Base-by-base conservation (phyloP, 1,140 invertebrate species). In the Campodea augens region DNA sequence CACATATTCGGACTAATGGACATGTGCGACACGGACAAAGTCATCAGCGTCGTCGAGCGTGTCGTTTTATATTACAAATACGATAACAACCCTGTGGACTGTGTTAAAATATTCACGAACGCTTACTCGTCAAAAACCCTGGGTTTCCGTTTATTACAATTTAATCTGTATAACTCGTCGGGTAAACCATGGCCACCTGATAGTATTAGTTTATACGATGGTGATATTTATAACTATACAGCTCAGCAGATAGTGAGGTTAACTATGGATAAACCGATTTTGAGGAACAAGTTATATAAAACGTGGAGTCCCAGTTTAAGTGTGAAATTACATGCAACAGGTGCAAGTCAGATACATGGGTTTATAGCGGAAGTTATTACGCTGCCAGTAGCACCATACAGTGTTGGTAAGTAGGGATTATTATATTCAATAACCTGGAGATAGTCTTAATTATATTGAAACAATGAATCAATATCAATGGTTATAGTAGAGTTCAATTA, bases 351-450 rank as follows among this genome's bases (percentile, higher is more conserved):
- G 22, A 68, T 74, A n/a, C 83, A 93, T 62, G 96, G 96, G 43
- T 99, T 99, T 58, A 85, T 98, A 51, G 95, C 93, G 13, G 93
- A 99, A 68, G 74, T 99, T 43, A 78, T 97, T 0, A 93, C 90
- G 0, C 62, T 97, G 19, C 95, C 95, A 0, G 85, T 90, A 52
- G 85, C 86, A 27, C 78, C 82, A 13, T 79, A 90, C 57, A 82
- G 83, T 55, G 79, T 87, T 55, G 81, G 85, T 87, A 67, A 78
- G 78, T 70, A 32, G 20, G 3, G 22, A 43, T 24, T n/a, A 42
- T 45, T 39, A 39, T 39, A 7, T 13, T 39, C 18, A 10, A 13
- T 39, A 10, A 15, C 19, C 5, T 24, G 7, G 5, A n/a, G n/a
- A n/a, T n/a, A n/a, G n/a, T n/a, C n/a, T 42, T 12, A 12, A 25